phyloP scores from a whole-genome alignment of 53 echinoderm and acorn worm genomes.

The Echinometra lucunter region DNA sequence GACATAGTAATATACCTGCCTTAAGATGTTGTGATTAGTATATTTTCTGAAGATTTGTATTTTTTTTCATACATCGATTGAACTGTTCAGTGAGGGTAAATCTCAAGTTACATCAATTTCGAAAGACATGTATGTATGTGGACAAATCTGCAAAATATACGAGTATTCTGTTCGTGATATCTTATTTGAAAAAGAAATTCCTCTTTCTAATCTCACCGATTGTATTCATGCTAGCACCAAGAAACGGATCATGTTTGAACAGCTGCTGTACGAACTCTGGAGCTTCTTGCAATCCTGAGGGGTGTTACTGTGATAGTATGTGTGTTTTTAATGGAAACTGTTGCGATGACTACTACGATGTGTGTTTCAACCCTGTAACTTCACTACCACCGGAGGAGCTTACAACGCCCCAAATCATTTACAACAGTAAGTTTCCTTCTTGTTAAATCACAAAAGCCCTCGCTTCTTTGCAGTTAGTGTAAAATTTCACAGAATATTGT shows the following conservation, averaged over 20 bases:
- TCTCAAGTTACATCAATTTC: too few relatives aligned
- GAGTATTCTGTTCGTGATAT: too few relatives aligned
- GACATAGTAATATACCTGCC: too few relatives aligned
- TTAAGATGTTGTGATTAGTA: too few relatives aligned
- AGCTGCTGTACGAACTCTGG: constrained; percentile 12
- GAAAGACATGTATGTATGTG: too few relatives aligned
- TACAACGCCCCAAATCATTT: background rate
- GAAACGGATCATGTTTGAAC: background rate
- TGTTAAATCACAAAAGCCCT: background rate
- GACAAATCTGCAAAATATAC: too few relatives aligned
- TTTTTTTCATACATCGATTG: too few relatives aligned
- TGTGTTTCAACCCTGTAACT: background rate
- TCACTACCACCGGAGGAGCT: background rate
- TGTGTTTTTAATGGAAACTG: constrained; percentile 20
- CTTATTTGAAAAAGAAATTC: too few relatives aligned
- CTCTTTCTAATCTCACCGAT: too few relatives aligned
- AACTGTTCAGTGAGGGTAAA: too few relatives aligned
- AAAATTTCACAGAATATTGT: background rate
- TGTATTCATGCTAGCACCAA: background rate
- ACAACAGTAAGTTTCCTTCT: background rate
- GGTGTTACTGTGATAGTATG: constrained; percentile 22
- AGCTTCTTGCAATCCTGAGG: background rate
- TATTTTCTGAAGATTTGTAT: too few relatives aligned
- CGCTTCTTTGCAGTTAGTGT: background rate
- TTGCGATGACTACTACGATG: constrained; percentile 15